Evolutionary conservation across 2,888 invertebrate genomes (phyloP), one percentile per base, ranked within the genome.

Genomic region (Ennomos erosarius): DNA sequence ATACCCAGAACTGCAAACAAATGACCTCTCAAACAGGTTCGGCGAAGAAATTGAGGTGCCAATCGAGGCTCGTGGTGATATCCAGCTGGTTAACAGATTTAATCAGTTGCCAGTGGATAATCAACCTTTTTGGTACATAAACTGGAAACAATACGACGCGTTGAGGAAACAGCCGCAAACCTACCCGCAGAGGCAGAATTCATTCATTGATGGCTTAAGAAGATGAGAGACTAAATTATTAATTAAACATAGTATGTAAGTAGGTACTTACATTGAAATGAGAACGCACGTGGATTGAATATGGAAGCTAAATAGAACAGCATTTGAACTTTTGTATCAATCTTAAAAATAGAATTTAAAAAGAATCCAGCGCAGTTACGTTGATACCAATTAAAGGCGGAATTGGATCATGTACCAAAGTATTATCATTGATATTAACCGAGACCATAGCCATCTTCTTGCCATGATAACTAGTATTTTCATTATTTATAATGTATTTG

Each of bases 101-200:
- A 93, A 92, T 64, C 78, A 85, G 11, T 87, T 94, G 89, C 95
- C 95, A 0, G 75, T 86, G 39, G 94, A 95, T 40, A 89, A 93
- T 39, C 91, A 92, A 70, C 95, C 96, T 0, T 95, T 95, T 78
- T 95, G 95, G 95, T 93, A 93, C 55, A 64, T 95, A 13, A 96
- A 96, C 75, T 93, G 94, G 70, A 87, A 92, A 50, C 93, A 93
- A 1, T 95, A 95, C 44, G 94, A 95, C 64, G 90, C 85, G 0
- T 83, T 93, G 8, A 90, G 94, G 35, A 81, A 78, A 34, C 70
- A 76, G 1, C 85, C 87, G 0, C 80, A 85, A 53, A 81, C 78
- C n/a, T 88, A 81, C 63, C 83, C 82, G 1, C 76, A 73, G 49
- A 82, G 80, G 42, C 78, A 70, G 0, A 88, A 81, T 58, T 57